Percentiles rank a stretch among this genome's conserved stretches.
These are phyloP conservation scores for Miltochrista miniata DNA, from an alignment of 2,888 invertebrate genomes.

Conservation along the genomic window DNA sequence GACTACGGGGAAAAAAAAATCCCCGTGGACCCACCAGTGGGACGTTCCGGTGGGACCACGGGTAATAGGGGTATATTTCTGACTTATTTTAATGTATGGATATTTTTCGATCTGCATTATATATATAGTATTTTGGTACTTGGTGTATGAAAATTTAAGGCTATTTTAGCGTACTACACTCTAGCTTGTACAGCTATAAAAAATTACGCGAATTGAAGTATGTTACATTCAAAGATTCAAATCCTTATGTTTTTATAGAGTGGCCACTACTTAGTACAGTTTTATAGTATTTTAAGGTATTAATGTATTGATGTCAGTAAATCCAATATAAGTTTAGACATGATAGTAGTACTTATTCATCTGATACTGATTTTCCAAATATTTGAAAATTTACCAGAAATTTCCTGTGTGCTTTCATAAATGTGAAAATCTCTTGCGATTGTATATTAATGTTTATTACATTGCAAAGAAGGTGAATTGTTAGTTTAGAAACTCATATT, in stretches of 20 bases:
- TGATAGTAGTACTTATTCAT: neutral
- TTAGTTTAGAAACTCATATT: too few species aligned
- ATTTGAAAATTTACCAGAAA: neutral
- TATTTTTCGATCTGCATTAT: too few species aligned
- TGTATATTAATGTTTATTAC: neutral
- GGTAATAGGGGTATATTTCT: too few species aligned
- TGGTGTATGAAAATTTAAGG: conserved; percentile 66
- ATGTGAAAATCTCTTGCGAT: neutral
- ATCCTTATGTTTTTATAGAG: conserved; percentile 59
- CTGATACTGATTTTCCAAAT: neutral
- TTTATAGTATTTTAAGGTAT: conserved; percentile 1
- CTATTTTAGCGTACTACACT: conserved; percentile 50
- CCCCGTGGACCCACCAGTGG: too few species aligned
- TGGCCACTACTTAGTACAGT: conserved; percentile 70
- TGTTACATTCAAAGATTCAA: conserved; percentile 35
- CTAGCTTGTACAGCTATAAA: conserved; percentile 53
- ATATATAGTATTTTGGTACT: conserved; percentile 47
- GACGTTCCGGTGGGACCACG: too few species aligned
- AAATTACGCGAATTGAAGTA: conserved; percentile 56
- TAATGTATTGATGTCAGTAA: neutral
- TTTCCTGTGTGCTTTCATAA: neutral
- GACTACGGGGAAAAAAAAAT: too few species aligned
- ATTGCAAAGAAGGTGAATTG: too few species aligned
- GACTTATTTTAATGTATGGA: too few species aligned
- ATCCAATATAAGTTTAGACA: too few species aligned